phyloP scores from a whole-genome alignment of 2,888 invertebrate species.

The Sclerodermus sp. region DNA sequence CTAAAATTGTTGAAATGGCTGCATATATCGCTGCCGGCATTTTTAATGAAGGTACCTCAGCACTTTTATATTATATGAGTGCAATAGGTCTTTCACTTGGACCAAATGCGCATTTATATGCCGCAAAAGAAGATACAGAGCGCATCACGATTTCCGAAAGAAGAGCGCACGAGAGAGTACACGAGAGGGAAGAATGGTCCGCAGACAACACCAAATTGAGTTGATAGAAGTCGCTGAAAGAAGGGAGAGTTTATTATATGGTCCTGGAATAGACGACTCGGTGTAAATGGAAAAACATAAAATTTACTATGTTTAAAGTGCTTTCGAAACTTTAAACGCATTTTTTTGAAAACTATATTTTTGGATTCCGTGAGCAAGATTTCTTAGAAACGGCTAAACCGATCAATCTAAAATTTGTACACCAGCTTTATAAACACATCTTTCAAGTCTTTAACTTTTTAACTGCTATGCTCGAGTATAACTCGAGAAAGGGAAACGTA shows the following conservation, averaged over 20 bases:
- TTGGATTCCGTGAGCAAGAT: neutral
- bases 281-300: constrained; percentile 14
- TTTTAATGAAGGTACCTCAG: constrained; percentile 33
- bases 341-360: constrained; percentile 3
- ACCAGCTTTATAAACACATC: neutral
- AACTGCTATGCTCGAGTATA: too few species aligned
- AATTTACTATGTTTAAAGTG: constrained; percentile 8
- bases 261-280: constrained; percentile 18
- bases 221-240: constrained; percentile 16
- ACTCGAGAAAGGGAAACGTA: too few species aligned
- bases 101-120: constrained; percentile 22
- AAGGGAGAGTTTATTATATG: constrained; percentile 11
- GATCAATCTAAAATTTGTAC: neutral
- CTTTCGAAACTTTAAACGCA: constrained; percentile 2
- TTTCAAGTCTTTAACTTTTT: too few species aligned
- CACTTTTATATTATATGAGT: constrained; percentile 22
- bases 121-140: constrained; percentile 17
- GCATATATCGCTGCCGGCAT: constrained; percentile 21
- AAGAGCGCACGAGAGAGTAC: constrained; percentile 18
- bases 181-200: constrained; percentile 25
- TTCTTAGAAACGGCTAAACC: neutral
- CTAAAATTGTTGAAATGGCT: constrained; percentile 26
- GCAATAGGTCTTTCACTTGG: constrained; percentile 21
- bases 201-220: constrained; percentile 16
- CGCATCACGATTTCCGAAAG: constrained; percentile 20